Evolutionary conservation across 2,888 invertebrate genomes (phyloP), one percentile per base, ranked within the genome.

Genomic region (Physocephala rufipes): DNA sequence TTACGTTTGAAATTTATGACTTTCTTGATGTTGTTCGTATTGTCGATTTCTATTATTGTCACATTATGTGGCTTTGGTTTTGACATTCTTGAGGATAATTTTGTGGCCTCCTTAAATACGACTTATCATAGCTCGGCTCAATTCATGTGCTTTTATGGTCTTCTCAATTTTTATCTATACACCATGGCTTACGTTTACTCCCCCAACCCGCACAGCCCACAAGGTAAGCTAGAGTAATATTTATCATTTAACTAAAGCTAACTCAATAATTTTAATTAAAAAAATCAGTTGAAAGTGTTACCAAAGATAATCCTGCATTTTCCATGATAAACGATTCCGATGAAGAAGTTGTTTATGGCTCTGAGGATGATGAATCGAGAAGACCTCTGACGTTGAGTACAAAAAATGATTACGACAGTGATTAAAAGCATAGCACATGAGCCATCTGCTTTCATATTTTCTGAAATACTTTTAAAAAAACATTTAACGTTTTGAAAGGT

Each of bases 271-370:
- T 21, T 24, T 45, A 30, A 55, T 24, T 16, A n/a, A 28, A 21
- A 55, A 26, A 7, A 36, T 58, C 62, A 76, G 71, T 88, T 94
- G 97, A 97, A 87, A 90, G 94, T 65, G 95, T 98, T 78, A 95
- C 95, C 67, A 97, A 97, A 87, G 98, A 98, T 88, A 97, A 98
- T 88, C 97, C 98, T 63, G 94, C 97, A 15, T 95, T 98, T 86
- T 97, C 97, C 26, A 98, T 99, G 97, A 86, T 98, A 79, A 98
- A 98, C 86, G 98, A 99, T 83, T 97, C 97, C 0, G 98, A 98
- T 82, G 98, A 98, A 86, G 96, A 96, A 77, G 96, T 97, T 12
- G 93, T 97, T 79, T 97, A 97, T 84, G 97, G 96, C 26, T 95
- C 95, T 0, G 95, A 95, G 76, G 36, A 36, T n/a, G 95, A 95